Conservation (phyloP, 2,113 vertebrate species). For the Podiceps cristatus region DNA sequence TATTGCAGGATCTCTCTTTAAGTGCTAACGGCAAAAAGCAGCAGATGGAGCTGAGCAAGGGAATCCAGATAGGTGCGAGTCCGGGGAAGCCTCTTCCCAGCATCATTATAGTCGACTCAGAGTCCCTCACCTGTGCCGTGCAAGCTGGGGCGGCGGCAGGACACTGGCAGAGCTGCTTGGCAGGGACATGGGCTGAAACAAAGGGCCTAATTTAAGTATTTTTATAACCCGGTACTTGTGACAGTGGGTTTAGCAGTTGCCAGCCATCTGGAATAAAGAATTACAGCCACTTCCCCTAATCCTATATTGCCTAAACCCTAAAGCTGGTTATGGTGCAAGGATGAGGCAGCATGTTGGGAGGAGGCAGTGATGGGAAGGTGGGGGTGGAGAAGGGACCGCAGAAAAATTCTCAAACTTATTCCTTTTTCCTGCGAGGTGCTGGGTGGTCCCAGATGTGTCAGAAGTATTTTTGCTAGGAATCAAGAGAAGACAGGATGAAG, state of each 20-base stretch:
- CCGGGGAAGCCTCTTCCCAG: not conserved
- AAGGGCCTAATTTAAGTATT: conserved; percentile 78
- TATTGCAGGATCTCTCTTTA: not conserved
- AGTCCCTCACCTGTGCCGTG: not conserved
- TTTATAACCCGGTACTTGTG: conserved; percentile 73
- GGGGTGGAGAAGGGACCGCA: not conserved
- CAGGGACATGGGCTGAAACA: conserved; percentile 33
- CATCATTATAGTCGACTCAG: not conserved
- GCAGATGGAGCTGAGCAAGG: conserved; percentile 24
- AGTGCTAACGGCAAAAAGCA: not conserved
- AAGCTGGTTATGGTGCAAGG: conserved; percentile 80
- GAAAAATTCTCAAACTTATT: conserved; percentile 34
- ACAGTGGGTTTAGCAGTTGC: conserved; percentile 77
- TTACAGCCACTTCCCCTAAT: conserved; percentile 84
- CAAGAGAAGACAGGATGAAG: conserved; percentile 3
- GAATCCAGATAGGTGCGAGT: not conserved
- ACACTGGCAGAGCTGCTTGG: not conserved
- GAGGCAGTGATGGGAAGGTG: not conserved
- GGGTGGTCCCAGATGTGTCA: conserved; percentile 81
- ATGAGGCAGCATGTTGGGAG: conserved; percentile 74
- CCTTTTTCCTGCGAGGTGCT: conserved; percentile 63
- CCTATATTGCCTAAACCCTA: conserved; percentile 82
- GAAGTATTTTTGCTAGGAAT: conserved; percentile 77
- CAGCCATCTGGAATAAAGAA: conserved; percentile 85
- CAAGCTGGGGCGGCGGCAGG: not conserved